These are phyloP conservation scores for Pristis pectinata DNA, from an alignment of 2,797 vertebrate species.

Conservation along the genomic window DNA sequence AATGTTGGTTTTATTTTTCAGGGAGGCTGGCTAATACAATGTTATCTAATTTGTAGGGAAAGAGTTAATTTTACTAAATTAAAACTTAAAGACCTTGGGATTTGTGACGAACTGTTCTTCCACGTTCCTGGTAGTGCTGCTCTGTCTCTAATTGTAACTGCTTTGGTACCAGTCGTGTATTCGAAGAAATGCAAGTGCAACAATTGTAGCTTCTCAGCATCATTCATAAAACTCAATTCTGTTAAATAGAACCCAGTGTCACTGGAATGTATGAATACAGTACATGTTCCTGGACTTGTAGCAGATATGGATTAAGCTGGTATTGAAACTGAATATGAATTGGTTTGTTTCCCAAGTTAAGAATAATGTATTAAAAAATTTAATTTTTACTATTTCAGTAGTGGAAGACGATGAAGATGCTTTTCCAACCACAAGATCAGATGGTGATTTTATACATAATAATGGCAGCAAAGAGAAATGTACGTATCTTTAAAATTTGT, in stretches of 20 bases:
- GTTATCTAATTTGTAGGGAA: background rate
- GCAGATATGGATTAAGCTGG: background rate
- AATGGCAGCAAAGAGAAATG: conserved; percentile 89
- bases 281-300: background rate
- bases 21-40: background rate
- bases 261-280: background rate
- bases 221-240: conserved; percentile 18
- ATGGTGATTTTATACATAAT: conserved; percentile 80
- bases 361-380: background rate
- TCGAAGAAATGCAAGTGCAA: conserved; percentile 27
- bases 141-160: conserved; percentile 16
- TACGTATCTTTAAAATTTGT: conserved; percentile 56
- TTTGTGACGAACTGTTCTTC: background rate
- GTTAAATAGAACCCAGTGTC: conserved; percentile 1
- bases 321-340: conserved; percentile 21
- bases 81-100: background rate
- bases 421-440: conserved; percentile 71
- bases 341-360: background rate
- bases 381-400: conserved; percentile 50
- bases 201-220: conserved; percentile 5
- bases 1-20: background rate
- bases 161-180: background rate
- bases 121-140: conserved; percentile 8
- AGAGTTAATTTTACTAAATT: background rate
- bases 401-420: conserved; percentile 91